Evolutionary conservation across 2,888 invertebrate species (phyloP), one percentile per base, ranked within the genome.

Genomic region (Sinelater perroti): DNA sequence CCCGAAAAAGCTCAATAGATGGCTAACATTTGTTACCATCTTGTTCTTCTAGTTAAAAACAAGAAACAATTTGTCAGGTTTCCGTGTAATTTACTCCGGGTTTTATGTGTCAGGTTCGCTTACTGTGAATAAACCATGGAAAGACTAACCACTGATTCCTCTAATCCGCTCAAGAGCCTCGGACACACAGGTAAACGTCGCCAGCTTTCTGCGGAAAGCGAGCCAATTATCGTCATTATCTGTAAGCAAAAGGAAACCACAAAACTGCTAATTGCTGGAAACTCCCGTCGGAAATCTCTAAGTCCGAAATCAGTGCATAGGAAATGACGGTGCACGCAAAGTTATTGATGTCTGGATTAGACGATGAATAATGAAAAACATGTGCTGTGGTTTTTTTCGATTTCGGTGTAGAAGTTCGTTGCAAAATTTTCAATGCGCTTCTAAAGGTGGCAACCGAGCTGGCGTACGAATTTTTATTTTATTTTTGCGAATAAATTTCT

Each of bases 51-150:
- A 24, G 44, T 58, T 58, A 58, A 58, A 53, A 54, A 49, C 54
- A 54, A 35, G 54, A 42, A 49, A 30, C 51, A 54, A 54, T 58
- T 53, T 58, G 54, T 58, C 54, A 58, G 47, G 58, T 58, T 58
- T 58, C 54, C 58, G 28, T 44, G 54, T 58, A 58, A 58, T 58
- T 58, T 57, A 52, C 52, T 53, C 47, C 28, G 20, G 53, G 47
- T 47, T 57, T 57, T 57, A 57, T 57, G 42, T 33, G 31, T 26
- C 26, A 38, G 35, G 26, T 52, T 57, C 57, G 53, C 50, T 36
- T 50, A 56, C 33, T 14, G 28, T 50, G 30, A 44, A 56, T 40
- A 52, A 42, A 40, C 40, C 42, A 38, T 50, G 40, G 26, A 50
- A 21, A 38, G 20, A 35, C 20, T 24, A 31, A 44, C 16, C 11